Conservation (phyloP, 2,888 invertebrate genomes). For the Tromatobia lineatoria region DNA sequence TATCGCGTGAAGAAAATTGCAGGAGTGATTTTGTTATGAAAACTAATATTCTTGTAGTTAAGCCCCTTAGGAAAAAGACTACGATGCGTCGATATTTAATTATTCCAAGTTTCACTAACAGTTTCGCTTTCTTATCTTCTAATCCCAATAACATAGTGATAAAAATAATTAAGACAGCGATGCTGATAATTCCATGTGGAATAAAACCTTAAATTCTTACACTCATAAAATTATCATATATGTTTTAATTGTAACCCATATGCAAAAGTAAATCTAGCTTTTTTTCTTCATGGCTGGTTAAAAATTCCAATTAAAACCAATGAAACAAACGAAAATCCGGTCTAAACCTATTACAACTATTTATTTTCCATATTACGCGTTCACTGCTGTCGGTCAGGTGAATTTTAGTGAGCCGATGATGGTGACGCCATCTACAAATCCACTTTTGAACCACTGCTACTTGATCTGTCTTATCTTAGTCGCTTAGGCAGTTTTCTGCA, state of each 20-base stretch:
- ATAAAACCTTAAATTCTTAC: too few relatives aligned
- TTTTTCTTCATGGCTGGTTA: too few relatives aligned
- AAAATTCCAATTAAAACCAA: too few relatives aligned
- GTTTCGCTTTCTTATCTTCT: neutral
- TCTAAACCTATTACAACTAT: too few relatives aligned
- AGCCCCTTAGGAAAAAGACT: too few relatives aligned
- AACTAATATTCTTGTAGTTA: neutral
- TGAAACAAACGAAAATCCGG: too few relatives aligned
- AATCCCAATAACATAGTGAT: neutral
- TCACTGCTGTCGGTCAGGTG: neutral
- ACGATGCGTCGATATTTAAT: neutral
- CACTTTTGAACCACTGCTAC: neutral
- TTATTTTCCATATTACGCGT: too few relatives aligned
- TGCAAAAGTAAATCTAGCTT: too few relatives aligned
- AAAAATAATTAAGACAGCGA: neutral
- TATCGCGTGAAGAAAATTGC: neutral
- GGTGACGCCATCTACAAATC: constrained; percentile 13
- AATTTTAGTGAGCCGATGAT: neutral
- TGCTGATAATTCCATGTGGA: too few relatives aligned
- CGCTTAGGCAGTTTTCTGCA: constrained; percentile 16
- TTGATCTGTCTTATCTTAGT: neutral
- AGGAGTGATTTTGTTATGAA: neutral
- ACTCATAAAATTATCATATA: too few relatives aligned
- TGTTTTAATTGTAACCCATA: too few relatives aligned
- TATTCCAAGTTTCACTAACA: neutral